Base-by-base conservation (phyloP, 2,113 vertebrate species). In the Burhinus oedicnemus region DNA sequence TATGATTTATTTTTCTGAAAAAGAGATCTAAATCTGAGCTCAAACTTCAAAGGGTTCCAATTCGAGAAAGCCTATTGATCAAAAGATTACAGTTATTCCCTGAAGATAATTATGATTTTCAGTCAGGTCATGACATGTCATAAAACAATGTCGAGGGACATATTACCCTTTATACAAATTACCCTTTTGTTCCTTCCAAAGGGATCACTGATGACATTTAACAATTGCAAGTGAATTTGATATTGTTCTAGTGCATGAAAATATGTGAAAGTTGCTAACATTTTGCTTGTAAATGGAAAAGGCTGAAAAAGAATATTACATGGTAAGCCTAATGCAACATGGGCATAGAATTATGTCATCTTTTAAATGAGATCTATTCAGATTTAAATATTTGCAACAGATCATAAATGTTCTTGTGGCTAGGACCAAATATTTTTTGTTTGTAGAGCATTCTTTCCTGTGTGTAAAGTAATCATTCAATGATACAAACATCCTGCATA, bases 81-180 rank as follows among this genome's bases (percentile, higher is more conserved):
- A 90, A 79, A 93, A 93, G 19, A 96, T 77, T 90, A 49, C 45
- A 92, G 75, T 85, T 90, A 86, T 93, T 92, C 85, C 71, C 52
- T 66, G 74, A 77, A 93, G 45, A 95, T 79, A 94, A 92, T 96
- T 58, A 83, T 25, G n/a, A 38, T 62, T 93, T 97, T 94, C 69
- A 91, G 45, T 78, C 66, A 77, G 87, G 93, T 96, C 89, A 89
- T 84, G 87, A 91, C 83, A 83, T 84, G 75, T 60, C 85, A 90
- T 91, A 81, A 95, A 92, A 66, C 36, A 92, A 77, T 5, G n/a
- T 83, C 3, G 2, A 92, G 85, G 68, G 58, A 96, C 22, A 88
- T 88, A 90, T 83, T 93, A 88, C 32, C 62, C 92, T 88, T 92
- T 93, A 45, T 38, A 95, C 42, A 96, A 92, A 95, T 94, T 88